Evolutionary conservation across 2,113 vertebrate species (phyloP), one percentile per base, ranked within the genome.

Genomic region (Ivindomyrus marchei): DNA sequence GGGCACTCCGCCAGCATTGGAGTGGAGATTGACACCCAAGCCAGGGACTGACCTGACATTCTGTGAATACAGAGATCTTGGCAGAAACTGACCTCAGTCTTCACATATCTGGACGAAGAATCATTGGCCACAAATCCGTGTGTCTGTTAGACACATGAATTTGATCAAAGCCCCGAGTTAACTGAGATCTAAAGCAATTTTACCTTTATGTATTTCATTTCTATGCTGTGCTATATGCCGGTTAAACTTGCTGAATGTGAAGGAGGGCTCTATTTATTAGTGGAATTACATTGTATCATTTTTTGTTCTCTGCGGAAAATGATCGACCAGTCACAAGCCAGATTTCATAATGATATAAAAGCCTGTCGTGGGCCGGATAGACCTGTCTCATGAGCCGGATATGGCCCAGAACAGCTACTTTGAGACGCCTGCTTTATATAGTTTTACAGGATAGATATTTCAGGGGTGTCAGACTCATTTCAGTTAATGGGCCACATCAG

Each of bases 1-100:
- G 95, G 96, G 94, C 94, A 92, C 91, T 95, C 86, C 93, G 93
- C 87, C 95, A 96, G 77, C 92, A 90, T 90, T 94, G 94, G 90
- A 50, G 90, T 45, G 95, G 93, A 95, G 84, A 80, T 31, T 50
- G 42, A 80, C 87, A 90, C 74, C 58, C 85, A 24, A 88, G 24
- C 49, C 66, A 31, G 62, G 36, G 31, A 27, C 15, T 3, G n/a
- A 74, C 17, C 66, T 46, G 42, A 46, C 45, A 45, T 46, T 45
- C 45, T n/a, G 2, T 46, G 45, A 84, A 70, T 31, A 10, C 62
- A 13, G 27, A 70, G 62, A 70, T 13, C 62, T 31, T 70, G 27
- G 62, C 62, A 13, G 27, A 31, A 70, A 31, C n/a, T 31, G 62
- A 70, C n/a, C n/a, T 70, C 62, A 13, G 62, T 70, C 62, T 70